A percentile compares a stretch with the other conserved stretches of the same genome.
phyloP scores from a whole-genome alignment of 2,888 invertebrate species.

The Dryomyza anilis region DNA sequence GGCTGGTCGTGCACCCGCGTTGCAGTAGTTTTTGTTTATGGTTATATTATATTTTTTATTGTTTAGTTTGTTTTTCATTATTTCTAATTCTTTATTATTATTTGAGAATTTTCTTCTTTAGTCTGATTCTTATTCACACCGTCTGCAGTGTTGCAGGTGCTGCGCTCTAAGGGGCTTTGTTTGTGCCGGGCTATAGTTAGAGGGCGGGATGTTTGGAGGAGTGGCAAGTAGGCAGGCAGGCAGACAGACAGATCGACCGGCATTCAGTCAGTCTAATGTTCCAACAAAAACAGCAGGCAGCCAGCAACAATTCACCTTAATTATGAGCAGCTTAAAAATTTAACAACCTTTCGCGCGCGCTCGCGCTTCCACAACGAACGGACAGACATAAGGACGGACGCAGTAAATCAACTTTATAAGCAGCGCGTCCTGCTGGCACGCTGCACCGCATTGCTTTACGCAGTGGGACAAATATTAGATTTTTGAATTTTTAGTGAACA shows the following conservation, averaged over 20 bases:
- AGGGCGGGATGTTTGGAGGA: neutral
- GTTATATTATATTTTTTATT: too few species aligned
- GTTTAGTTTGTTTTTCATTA: neutral
- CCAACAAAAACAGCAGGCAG: too few species aligned
- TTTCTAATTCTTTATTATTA: neutral
- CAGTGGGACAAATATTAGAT: too few species aligned
- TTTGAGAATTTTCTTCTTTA: neutral
- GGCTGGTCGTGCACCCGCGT: neutral
- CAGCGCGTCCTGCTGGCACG: slow-evolving; percentile 3
- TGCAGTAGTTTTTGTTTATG: too few species aligned
- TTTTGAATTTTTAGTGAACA: too few species aligned
- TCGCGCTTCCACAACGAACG: neutral
- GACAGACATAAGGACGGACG: too few species aligned
- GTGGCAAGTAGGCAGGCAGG: neutral
- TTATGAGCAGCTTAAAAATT: slow-evolving; percentile 24
- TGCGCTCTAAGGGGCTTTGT: neutral
- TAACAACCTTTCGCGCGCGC: slow-evolving; percentile 13
- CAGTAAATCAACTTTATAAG: slow-evolving; percentile 22
- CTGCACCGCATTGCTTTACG: too few species aligned
- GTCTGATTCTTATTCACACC: slow-evolving; percentile 14
- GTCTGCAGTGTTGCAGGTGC: neutral
- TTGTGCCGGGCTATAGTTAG: neutral
- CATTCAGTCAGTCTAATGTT: too few species aligned
- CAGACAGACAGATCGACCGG: neutral
- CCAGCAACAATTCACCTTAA: slow-evolving; percentile 11